Conservation (phyloP, 1,140 invertebrate genomes). For the Euglossa dilemma region DNA sequence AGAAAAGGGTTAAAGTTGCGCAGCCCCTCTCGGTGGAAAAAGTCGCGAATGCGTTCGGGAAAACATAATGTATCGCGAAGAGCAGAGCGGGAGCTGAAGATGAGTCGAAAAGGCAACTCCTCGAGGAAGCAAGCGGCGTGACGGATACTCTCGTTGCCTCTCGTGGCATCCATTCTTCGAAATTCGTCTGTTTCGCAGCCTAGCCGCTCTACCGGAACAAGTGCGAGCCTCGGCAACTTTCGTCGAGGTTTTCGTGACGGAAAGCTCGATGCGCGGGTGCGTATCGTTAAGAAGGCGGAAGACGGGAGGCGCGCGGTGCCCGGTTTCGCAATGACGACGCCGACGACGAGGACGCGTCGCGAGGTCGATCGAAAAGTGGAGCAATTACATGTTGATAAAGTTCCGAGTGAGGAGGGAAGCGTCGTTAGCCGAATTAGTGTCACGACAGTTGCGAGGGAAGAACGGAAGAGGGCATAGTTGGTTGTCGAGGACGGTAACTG, state of each 20-base stretch:
- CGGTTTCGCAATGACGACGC: neutral
- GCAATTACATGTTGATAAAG: neutral
- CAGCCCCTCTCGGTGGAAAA: constrained; percentile 1
- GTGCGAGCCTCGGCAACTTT: constrained; percentile 16
- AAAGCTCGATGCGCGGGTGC: no score
- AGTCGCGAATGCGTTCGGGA: constrained; percentile 13
- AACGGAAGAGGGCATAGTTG: constrained; percentile 25
- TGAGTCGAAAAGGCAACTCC: constrained; percentile 27
- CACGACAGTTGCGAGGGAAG: neutral
- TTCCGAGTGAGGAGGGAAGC: neutral
- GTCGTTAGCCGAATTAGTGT: constrained; percentile 1
- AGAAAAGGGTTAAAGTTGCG: constrained; percentile 27
- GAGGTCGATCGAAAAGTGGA: neutral
- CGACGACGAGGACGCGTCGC: no score
- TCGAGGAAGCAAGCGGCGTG: constrained; percentile 41
- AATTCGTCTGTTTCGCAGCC: constrained; percentile 29
- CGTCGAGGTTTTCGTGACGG: neutral
- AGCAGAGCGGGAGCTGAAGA: constrained; percentile 13
- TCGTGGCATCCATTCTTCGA: constrained; percentile 51
- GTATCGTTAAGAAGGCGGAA: constrained; percentile 7
- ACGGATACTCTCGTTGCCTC: constrained; percentile 41
- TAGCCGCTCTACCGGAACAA: constrained; percentile 22
- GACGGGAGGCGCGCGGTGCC: neutral
- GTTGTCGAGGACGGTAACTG: neutral
- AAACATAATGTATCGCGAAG: constrained; percentile 20